Evolutionary conservation across 2,797 vertebrate genomes (phyloP).

Genomic region (Dallia pectoralis): DNA sequence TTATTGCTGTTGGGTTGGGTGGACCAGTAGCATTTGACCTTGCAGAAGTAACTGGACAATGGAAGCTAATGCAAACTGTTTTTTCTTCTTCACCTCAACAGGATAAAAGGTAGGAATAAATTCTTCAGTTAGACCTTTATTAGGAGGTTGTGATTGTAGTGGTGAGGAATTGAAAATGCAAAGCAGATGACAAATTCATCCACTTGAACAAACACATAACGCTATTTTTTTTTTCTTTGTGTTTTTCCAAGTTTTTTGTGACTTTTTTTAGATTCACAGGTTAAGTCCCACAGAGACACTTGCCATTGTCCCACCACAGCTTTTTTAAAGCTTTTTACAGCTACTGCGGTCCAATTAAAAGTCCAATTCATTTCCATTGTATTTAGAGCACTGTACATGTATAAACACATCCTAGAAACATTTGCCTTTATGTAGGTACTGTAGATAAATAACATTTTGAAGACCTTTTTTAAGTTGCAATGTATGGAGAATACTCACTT

Average conservation of each 20-base stretch:
- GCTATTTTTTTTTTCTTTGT: not conserved
- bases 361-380: slow-evolving; percentile 49
- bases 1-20: too few species aligned
- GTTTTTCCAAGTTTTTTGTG: slow-evolving; percentile 25
- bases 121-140: not conserved
- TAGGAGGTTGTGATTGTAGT: not conserved
- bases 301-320: slow-evolving; percentile 32
- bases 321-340: slow-evolving; percentile 39
- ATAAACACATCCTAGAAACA: slow-evolving; percentile 40
- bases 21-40: too few species aligned
- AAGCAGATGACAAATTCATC: slow-evolving; percentile 11
- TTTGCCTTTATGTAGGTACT: slow-evolving; percentile 16
- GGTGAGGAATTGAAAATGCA: not conserved
- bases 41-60: not conserved
- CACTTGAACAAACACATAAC: slow-evolving; percentile 15
- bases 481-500: slow-evolving; percentile 22
- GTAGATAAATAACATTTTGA: slow-evolving; percentile 6
- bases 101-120: not conserved
- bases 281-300: slow-evolving; percentile 18
- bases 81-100: not conserved
- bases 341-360: too few species aligned
- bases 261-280: slow-evolving; percentile 60
- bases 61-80: not conserved
- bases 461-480: slow-evolving; percentile 10
- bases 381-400: slow-evolving; percentile 79